Percentiles rank a stretch among this genome's conserved stretches.
These are phyloP conservation scores for Apotomis betuletana DNA, from an alignment of 2,888 invertebrate genomes.

Conservation along the genomic window DNA sequence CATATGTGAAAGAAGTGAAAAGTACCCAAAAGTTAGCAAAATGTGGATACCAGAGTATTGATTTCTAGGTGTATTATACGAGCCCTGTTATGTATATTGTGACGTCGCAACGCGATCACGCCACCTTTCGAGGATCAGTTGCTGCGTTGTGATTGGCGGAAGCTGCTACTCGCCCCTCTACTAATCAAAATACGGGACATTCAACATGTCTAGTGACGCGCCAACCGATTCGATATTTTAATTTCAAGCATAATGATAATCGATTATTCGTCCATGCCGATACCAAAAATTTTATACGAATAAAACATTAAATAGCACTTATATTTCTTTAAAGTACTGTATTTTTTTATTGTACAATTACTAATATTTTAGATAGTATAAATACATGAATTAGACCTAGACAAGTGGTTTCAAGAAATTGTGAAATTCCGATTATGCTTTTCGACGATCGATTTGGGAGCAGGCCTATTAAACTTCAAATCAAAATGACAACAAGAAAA, in stretches of 20 bases:
- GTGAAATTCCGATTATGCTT: not conserved
- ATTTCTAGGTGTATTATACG: slow-evolving; percentile 41
- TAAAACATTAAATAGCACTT: too few species aligned
- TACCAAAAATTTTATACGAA: too few species aligned
- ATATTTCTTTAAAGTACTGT: too few species aligned
- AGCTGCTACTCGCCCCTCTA: slow-evolving; percentile 55
- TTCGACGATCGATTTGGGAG: slow-evolving; percentile 10
- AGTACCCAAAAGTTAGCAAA: not conserved
- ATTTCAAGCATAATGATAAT: slow-evolving; percentile 29
- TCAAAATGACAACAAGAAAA: slow-evolving; percentile 40
- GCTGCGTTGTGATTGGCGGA: slow-evolving; percentile 67
- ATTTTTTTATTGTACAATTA: not conserved
- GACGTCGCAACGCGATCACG: slow-evolving; percentile 81
- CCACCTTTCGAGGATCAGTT: slow-evolving; percentile 73
- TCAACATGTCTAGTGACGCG: slow-evolving; percentile 69
- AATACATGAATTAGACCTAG: not conserved
- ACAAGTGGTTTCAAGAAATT: not conserved
- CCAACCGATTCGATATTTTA: slow-evolving; percentile 41
- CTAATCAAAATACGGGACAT: slow-evolving; percentile 66
- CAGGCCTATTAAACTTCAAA: slow-evolving; percentile 25
- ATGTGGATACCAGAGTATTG: slow-evolving; percentile 43
- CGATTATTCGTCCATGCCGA: slow-evolving; percentile 24
- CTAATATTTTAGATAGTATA: not conserved
- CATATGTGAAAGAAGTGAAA: not conserved
- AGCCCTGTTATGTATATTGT: slow-evolving; percentile 51